These are phyloP conservation scores for Emydura subglobosa DNA, from an alignment of 2,113 vertebrate species.

Conservation along the genomic window DNA sequence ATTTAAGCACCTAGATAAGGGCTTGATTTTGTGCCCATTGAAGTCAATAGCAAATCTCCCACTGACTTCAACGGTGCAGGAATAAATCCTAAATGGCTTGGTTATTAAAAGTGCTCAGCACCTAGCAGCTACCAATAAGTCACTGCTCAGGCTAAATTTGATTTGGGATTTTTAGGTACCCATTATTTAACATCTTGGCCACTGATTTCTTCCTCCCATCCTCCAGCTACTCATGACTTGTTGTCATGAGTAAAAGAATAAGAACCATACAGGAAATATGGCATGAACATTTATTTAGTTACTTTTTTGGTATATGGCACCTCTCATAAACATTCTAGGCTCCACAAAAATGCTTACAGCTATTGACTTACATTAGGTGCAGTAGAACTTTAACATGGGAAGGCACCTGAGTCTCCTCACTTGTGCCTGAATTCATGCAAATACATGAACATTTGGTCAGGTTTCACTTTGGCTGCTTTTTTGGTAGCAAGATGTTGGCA, in stretches of 20 bases:
- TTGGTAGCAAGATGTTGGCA: constrained; percentile 70
- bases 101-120: constrained; percentile 23
- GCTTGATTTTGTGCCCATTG: constrained; percentile 48
- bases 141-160: background rate
- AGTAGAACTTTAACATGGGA: constrained; percentile 27
- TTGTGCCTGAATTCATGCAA: constrained; percentile 46
- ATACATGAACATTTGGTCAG: constrained; percentile 58
- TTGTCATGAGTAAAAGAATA: background rate
- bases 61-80: constrained; percentile 28
- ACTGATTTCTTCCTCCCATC: background rate
- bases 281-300: background rate
- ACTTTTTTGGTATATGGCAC: background rate
- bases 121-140: constrained; percentile 19
- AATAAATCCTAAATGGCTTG: constrained; percentile 38
- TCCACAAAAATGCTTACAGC: background rate
- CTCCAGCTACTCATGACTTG: background rate
- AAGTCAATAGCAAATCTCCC: constrained; percentile 49
- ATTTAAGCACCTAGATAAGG: constrained; percentile 48
- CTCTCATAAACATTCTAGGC: background rate
- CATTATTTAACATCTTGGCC: constrained; percentile 55
- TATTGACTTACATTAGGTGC: background rate
- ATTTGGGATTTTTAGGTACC: background rate
- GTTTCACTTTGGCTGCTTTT: constrained; percentile 29
- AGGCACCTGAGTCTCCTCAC: constrained; percentile 23
- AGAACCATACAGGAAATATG: background rate